phyloP scores from a whole-genome alignment of 1,140 invertebrate species.

The Drosophila pruinosa region DNA sequence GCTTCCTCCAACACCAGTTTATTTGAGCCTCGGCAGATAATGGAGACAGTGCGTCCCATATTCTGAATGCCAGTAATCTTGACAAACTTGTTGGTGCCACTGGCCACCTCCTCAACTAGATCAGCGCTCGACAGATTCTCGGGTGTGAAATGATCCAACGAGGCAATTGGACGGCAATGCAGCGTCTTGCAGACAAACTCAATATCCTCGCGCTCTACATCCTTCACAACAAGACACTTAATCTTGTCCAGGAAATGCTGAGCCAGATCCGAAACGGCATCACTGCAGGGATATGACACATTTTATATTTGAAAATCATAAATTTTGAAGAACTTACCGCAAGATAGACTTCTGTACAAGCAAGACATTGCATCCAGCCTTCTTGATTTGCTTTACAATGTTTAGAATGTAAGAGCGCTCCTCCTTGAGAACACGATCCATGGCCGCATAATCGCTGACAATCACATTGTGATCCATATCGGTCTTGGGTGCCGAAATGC shows the following conservation, averaged over 20 bases:
- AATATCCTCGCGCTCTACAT: conserved; percentile 98
- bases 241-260: conserved; percentile 99
- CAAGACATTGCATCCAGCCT: conserved; percentile 98
- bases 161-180: conserved; percentile 98
- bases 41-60: conserved; percentile 95
- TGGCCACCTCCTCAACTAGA: conserved; percentile 96
- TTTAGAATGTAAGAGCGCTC: conserved; percentile 99
- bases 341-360: conserved; percentile 99
- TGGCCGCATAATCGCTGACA: conserved; percentile 98
- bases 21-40: conserved; percentile 98
- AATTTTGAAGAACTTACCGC: no score
- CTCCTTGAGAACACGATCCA: conserved; percentile 99
- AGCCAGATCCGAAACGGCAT: conserved; percentile 98
- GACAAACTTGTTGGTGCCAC: conserved; percentile 95
- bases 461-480: conserved; percentile 99
- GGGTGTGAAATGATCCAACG: conserved; percentile 97
- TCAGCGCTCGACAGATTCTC: conserved; percentile 97
- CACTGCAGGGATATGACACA: conserved; percentile 82
- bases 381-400: conserved; percentile 99
- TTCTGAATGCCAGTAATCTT: conserved; percentile 96
- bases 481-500: conserved; percentile 99
- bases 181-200: conserved; percentile 98
- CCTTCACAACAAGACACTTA: conserved; percentile 99
- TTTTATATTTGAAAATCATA: not conserved
- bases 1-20: conserved; percentile 98